Evolutionary conservation across 53 echinoderm and acorn worm species (phyloP), one percentile per base, ranked within the genome.

Genomic region (Echinarachnius parma): DNA sequence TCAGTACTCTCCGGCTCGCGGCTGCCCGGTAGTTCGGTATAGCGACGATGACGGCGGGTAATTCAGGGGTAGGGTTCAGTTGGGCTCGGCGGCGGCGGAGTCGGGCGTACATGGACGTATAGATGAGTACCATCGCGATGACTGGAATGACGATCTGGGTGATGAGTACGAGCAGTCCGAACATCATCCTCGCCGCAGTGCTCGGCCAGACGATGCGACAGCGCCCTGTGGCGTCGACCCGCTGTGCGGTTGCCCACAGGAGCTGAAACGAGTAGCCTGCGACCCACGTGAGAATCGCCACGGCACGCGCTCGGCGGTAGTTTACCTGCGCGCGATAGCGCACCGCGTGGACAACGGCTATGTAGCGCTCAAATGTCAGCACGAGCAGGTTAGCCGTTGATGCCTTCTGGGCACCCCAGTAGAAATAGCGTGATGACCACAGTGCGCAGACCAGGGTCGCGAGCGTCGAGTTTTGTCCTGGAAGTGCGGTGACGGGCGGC

Each of bases 101-200:
- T n/a, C n/a, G n/a, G n/a, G n/a, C n/a, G 71, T 77, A 64, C 42
- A 90, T 90, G 10, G 46, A 45, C 4, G 55, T 61, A 56, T 86
- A 86, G 52, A 75, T 45, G 5, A 78, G 42, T 2, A 67, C 18
- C 86, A 90, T 90, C 55, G 79, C 28, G 1, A 27, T 2, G 34
- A 90, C 48, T 11, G 83, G 86, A 14, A 86, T 19, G 55, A 90
- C 56, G n/a, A n/a, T n/a, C n/a, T n/a, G n/a, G n/a, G n/a, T n/a
- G n/a, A n/a, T n/a, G 66, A 82, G 48, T 59, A 77, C 53, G 39
- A 53, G 44, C 5, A 75, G 46, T 25, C 89, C 89, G 15, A 47
- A 77, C 4, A 46, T 33, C 13, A 65, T 78, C 64, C 81, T 78
- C 3, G 60, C 56, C 60, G 46, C 58, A 2, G 11, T 21, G 39